A percentile compares a stretch with the other conserved stretches of the same genome.
These are phyloP conservation scores for Lepidocyrtinus sp. DNA, from an alignment of 2,888 invertebrate genomes.

Conservation along the genomic window DNA sequence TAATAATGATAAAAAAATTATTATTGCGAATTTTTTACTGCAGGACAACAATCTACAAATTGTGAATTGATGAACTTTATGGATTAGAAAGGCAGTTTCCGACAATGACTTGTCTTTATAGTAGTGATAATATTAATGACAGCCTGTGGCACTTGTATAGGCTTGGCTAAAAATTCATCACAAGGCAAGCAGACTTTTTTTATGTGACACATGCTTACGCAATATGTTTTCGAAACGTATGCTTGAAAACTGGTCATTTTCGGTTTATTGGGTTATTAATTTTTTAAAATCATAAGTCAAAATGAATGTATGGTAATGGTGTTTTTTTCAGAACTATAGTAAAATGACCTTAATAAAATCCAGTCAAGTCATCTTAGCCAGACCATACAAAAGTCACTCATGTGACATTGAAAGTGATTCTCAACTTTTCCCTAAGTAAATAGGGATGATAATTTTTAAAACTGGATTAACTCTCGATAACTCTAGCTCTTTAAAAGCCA, in stretches of 20 bases:
- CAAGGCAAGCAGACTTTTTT: neutral
- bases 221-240: neutral
- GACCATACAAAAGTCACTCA: no score
- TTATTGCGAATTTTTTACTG: constrained; percentile 2
- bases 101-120: constrained; percentile 24
- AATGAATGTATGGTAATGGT: neutral
- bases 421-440: no score
- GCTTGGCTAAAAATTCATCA: neutral
- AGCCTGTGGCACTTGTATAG: neutral
- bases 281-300: neutral
- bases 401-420: no score
- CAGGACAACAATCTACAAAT: neutral
- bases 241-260: neutral
- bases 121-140: constrained; percentile 31
- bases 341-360: no score
- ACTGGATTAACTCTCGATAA: no score
- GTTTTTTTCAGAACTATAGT: no score
- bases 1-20: constrained; percentile 21
- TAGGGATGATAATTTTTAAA: no score
- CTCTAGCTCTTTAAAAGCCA: no score
- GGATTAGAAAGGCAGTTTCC: constrained; percentile 48
- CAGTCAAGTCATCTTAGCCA: no score
- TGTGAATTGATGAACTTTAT: constrained; percentile 39
- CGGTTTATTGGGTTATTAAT: neutral
- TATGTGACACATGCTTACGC: neutral